Evolutionary conservation across 2,113 vertebrate genomes (phyloP), one percentile per base, ranked within the genome.

Genomic region (Microcebus jonahi): DNA sequence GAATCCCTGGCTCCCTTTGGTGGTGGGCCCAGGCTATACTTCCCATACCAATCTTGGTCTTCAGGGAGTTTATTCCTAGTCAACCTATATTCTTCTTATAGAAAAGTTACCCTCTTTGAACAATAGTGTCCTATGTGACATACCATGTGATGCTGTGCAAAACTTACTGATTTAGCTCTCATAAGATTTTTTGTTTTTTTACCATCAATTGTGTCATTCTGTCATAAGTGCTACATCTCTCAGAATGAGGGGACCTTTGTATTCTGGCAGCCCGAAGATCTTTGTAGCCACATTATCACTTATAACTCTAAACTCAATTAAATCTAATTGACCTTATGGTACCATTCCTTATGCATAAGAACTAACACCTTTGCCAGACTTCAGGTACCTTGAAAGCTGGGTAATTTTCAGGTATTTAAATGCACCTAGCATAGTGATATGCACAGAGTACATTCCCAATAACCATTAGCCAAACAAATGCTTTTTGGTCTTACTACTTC

Each of bases 31-130:
- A 20, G 45, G 48, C 36, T 96, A 34, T 29, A 18, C 53, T n/a
- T 73, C 17, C 63, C 34, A n/a, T 77, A 42, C 3, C 65, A 55
- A 75, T 63, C 29, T 4, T 80, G 55, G 21, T 75, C 81, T 81
- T 79, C 12, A 5, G 36, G 27, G 42, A 94, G 20, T 29, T 92
- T 97, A 84, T 88, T 88, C 65, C 90, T 90, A 82, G 82, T 82
- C 85, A 95, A 94, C 27, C 80, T 63, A 71, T 94, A 50, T 88
- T 91, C 55, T 81, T 93, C 48, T 94, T 90, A 79, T 9, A 68
- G 55, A 31, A 87, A 96, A 88, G 70, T 94, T 88, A 79, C 39
- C 48, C 63, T 97, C 42, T 84, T 88, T 77, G 68, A 86, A 93
- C n/a, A 87, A 57, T 15, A 65, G 8, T 79, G 73, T 87, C 87